A percentile compares a stretch with the other conserved stretches of the same genome.
Evolutionary conservation across 2,888 invertebrate genomes (phyloP).

Genomic region (Slavum lentiscoides): DNA sequence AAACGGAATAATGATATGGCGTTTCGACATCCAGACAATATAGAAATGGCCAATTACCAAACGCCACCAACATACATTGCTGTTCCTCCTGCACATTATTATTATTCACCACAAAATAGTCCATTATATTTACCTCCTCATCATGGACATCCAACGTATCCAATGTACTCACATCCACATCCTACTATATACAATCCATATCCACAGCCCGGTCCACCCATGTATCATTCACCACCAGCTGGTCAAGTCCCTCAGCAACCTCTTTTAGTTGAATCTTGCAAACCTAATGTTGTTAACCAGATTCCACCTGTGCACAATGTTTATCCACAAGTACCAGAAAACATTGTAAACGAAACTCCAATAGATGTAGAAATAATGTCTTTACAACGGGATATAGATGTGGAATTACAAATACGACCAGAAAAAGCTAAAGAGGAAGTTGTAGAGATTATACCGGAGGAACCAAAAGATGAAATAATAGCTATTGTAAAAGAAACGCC

Average conservation of each 20-base stretch:
- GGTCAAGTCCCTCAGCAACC: slow-evolving; percentile 49
- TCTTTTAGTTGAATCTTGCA: slow-evolving; percentile 51
- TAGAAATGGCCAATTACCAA: slow-evolving; percentile 50
- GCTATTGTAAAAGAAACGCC: slow-evolving; percentile 10
- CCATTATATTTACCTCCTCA: slow-evolving; percentile 46
- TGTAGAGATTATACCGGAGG: slow-evolving; percentile 6
- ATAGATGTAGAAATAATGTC: slow-evolving; percentile 35
- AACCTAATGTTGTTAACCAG: slow-evolving; percentile 37
- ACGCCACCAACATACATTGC: slow-evolving; percentile 46
- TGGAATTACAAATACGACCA: slow-evolving; percentile 8
- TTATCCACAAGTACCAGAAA: slow-evolving; percentile 45
- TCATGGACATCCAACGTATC: slow-evolving; percentile 49
- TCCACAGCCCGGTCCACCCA: slow-evolving; percentile 41
- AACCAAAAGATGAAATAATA: slow-evolving; percentile 2
- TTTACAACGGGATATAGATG: slow-evolving; percentile 19
- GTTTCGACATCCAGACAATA: slow-evolving; percentile 47
- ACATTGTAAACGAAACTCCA: slow-evolving; percentile 12
- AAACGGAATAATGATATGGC: slow-evolving; percentile 49
- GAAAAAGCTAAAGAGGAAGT: slow-evolving; percentile 3
- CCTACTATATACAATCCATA: slow-evolving; percentile 49
- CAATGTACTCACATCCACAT: slow-evolving; percentile 48
- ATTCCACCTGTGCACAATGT: slow-evolving; percentile 46
- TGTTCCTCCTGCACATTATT: slow-evolving; percentile 49
- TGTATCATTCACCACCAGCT: slow-evolving; percentile 45
- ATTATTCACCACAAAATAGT: slow-evolving; percentile 50